A percentile compares a stretch with the other conserved stretches of the same genome.
Conservation (phyloP, 2,113 vertebrate genomes). For the Holacanthus passer region DNA sequence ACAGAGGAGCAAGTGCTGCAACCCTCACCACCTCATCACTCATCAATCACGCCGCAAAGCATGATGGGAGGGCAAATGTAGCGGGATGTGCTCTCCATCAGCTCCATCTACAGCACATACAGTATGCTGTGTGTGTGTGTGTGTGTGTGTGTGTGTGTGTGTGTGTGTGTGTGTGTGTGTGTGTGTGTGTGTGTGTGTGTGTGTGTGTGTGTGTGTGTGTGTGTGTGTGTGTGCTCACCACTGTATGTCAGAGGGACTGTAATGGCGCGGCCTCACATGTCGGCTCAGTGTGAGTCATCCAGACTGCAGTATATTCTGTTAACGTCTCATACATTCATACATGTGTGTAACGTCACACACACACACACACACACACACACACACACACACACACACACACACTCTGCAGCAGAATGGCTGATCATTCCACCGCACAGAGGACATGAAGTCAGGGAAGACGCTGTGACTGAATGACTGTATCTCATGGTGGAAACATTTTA, state of each 20-base stretch:
- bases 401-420: constrained; percentile 32
- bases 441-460: too few relatives aligned
- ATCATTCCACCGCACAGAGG: too few relatives aligned
- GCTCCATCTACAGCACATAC: constrained; percentile 19
- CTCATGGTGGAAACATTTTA: too few relatives aligned
- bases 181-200: constrained; percentile 22
- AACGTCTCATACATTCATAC: background rate
- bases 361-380: constrained; percentile 18
- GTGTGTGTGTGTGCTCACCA: constrained; percentile 1
- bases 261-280: constrained; percentile 48
- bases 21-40: constrained; percentile 39
- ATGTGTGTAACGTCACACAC: constrained; percentile 15
- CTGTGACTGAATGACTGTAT: too few relatives aligned
- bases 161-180: background rate
- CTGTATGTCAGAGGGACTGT: constrained; percentile 36
- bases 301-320: constrained; percentile 20
- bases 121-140: background rate
- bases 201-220: constrained; percentile 19
- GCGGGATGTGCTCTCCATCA: constrained; percentile 50
- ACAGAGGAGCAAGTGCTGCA: constrained; percentile 45
- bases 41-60: constrained; percentile 74
- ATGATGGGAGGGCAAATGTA: constrained; percentile 63
- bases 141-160: constrained; percentile 21
- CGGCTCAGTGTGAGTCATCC: constrained; percentile 56
- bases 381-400: constrained; percentile 30